phyloP scores from a whole-genome alignment of 37 sponge, comb jelly and placozoan species.

The Aplysina aerophoba region DNA sequence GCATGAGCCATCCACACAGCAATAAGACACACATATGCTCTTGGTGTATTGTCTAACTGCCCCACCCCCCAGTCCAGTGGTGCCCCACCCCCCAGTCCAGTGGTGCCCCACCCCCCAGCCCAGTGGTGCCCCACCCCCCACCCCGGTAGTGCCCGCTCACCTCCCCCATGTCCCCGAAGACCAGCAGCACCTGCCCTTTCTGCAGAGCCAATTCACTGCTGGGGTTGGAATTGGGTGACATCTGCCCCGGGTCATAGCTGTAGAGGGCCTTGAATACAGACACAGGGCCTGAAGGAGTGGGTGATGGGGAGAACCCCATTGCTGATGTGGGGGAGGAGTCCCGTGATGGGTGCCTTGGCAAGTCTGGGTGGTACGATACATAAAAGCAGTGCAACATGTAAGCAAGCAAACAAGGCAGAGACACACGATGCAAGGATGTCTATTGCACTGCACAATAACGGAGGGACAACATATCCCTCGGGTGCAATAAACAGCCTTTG shows the following conservation, averaged over 20 bases:
- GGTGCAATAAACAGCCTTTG: too few species aligned
- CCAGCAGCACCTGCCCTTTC: conserved; percentile 65
- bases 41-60: not conserved
- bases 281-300: not conserved
- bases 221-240: conserved; percentile 78
- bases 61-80: not conserved
- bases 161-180: conserved; percentile 76
- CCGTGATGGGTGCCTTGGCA: too few species aligned
- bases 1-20: not conserved
- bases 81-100: not conserved
- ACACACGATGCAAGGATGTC: too few species aligned
- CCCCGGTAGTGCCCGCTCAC: not conserved
- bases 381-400: too few species aligned
- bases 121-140: not conserved
- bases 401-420: too few species aligned
- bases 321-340: not conserved
- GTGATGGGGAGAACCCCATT: not conserved
- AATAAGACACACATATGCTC: too few species aligned
- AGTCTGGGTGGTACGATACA: too few species aligned
- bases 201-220: conserved; percentile 49
- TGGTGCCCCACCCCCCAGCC: not conserved
- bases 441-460: too few species aligned
- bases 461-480: too few species aligned
- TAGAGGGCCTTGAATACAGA: conserved; percentile 32
- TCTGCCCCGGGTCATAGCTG: conserved; percentile 66